These are phyloP conservation scores for Rhabditoides inermis DNA, from an alignment of 2,888 invertebrate genomes.

Conservation along the genomic window DNA sequence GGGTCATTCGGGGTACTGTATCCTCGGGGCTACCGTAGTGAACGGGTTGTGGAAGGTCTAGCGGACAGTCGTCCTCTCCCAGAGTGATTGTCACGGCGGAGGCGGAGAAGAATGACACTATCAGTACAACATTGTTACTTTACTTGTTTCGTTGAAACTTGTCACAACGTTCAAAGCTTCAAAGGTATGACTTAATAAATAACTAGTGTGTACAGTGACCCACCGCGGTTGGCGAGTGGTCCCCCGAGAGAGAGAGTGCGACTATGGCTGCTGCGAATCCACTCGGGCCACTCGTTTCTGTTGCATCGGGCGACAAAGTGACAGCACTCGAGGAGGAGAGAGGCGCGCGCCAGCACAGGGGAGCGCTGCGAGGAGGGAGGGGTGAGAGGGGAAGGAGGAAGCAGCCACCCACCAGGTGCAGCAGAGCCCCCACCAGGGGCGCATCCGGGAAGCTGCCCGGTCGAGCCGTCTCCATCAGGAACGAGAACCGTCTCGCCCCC, in stretches of 20 bases:
- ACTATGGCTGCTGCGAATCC: slow-evolving; percentile 55
- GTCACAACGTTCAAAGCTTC: too few species aligned
- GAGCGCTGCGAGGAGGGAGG: slow-evolving; percentile 70
- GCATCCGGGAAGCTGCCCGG: slow-evolving; percentile 94
- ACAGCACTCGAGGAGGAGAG: slow-evolving; percentile 84
- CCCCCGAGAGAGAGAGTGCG: slow-evolving; percentile 22
- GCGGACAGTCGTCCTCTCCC: too few species aligned
- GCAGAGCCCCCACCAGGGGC: slow-evolving; percentile 80
- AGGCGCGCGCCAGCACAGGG: slow-evolving; percentile 82
- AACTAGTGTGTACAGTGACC: too few species aligned
- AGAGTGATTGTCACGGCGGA: too few species aligned
- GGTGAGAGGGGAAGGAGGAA: neutral
- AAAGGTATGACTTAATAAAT: too few species aligned
- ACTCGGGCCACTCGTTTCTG: slow-evolving; percentile 93
- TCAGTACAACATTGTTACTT: too few species aligned
- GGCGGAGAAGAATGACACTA: too few species aligned
- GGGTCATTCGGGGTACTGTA: too few species aligned
- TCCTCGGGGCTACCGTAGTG: too few species aligned
- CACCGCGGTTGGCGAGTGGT: slow-evolving; percentile 54
- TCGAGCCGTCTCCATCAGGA: slow-evolving; percentile 84
- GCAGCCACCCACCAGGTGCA: slow-evolving; percentile 71
- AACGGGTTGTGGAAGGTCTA: too few species aligned
- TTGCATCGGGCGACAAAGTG: slow-evolving; percentile 95
- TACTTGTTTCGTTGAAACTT: too few species aligned
- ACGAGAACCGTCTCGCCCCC: slow-evolving; percentile 81